Evolutionary conservation across 1,140 invertebrate genomes (phyloP).

Genomic region (Trichonephila inaurata): DNA sequence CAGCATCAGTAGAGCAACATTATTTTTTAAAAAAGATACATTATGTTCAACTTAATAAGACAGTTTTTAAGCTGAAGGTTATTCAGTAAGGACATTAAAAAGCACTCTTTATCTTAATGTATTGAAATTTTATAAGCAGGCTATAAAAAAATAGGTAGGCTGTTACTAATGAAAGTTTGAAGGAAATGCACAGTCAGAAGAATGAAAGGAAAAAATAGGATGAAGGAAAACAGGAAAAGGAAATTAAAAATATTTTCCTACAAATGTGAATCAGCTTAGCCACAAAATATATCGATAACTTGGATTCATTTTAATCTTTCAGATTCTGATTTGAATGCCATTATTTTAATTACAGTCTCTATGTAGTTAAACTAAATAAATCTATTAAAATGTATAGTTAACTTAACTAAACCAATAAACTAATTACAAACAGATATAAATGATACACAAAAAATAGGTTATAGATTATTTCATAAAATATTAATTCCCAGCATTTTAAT

Average conservation of each 20-base stretch:
- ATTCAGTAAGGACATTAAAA: background rate
- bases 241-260: slow-evolving; percentile 5
- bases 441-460: too few relatives aligned
- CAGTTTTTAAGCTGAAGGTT: background rate
- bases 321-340: background rate
- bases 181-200: background rate
- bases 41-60: background rate
- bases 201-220: background rate
- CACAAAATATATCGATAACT: background rate
- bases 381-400: background rate
- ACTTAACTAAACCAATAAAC: background rate
- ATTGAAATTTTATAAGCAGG: background rate
- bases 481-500: too few relatives aligned
- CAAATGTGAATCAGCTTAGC: slow-evolving; percentile 20
- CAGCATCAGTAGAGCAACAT: background rate
- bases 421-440: background rate
- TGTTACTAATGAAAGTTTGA: background rate
- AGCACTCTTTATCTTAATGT: background rate
- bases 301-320: background rate
- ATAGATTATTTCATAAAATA: too few relatives aligned
- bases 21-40: background rate
- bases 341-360: slow-evolving; percentile 14
- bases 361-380: background rate
- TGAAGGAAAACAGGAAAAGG: slow-evolving; percentile 24
- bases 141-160: slow-evolving; percentile 8